Conservation (phyloP, 2,113 vertebrate species). For the Coryphaenoides rupestris region DNA sequence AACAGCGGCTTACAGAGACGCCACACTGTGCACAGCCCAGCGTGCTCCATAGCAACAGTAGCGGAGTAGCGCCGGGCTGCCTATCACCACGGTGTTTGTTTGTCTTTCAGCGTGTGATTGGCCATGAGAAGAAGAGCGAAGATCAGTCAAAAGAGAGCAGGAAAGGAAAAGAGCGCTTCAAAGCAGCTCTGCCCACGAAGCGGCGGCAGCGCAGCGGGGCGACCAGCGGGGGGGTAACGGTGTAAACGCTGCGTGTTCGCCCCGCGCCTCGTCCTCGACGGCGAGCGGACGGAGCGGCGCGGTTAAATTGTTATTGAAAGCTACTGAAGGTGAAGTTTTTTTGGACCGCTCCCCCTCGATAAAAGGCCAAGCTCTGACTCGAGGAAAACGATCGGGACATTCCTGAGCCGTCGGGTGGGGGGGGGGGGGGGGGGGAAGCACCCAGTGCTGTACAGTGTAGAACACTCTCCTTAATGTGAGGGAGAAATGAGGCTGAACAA, state of each 20-base stretch:
- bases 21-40: conserved; percentile 36
- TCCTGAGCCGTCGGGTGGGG: not conserved
- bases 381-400: not conserved
- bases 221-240: not conserved
- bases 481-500: no score
- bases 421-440: no score
- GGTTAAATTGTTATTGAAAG: no score
- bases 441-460: no score
- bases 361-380: not conserved
- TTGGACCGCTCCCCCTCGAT: conserved; percentile 8
- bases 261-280: not conserved
- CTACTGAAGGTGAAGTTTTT: not conserved
- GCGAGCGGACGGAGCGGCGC: no score
- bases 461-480: no score
- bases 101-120: conserved; percentile 48
- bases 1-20: conserved; percentile 7
- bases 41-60: conserved; percentile 26
- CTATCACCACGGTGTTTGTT: conserved; percentile 37
- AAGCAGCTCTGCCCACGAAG: conserved; percentile 34
- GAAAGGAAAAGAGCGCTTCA: conserved; percentile 44
- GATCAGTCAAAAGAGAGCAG: conserved; percentile 42
- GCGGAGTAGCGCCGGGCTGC: conserved; percentile 34
- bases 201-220: not conserved
- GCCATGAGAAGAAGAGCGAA: conserved; percentile 46
- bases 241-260: not conserved